Percentiles rank a stretch among this genome's conserved stretches.
phyloP scores from a whole-genome alignment of 2,888 invertebrate species.

The Lasioglossum zephyrum region DNA sequence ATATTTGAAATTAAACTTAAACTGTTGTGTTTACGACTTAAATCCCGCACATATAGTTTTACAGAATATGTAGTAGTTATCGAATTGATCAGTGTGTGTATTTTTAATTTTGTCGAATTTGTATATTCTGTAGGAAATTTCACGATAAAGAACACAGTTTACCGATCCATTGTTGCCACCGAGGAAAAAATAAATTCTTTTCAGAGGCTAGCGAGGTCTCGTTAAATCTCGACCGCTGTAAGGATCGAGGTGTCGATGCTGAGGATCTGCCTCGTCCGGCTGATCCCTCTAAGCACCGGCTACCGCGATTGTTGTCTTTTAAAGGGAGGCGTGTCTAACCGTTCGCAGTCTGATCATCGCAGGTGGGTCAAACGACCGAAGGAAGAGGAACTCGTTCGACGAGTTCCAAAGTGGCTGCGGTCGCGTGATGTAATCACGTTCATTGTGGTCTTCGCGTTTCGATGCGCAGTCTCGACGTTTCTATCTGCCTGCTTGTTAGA shows the following conservation, averaged over 20 bases:
- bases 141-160: too few relatives aligned
- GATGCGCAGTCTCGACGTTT: constrained; percentile 44
- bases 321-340: constrained; percentile 62
- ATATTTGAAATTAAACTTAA: too few relatives aligned
- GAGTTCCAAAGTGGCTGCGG: constrained; percentile 73
- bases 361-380: constrained; percentile 68
- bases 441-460: constrained; percentile 63
- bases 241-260: constrained; percentile 22
- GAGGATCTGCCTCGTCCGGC: constrained; percentile 19
- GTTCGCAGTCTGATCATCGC: constrained; percentile 59
- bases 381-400: constrained; percentile 71
- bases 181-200: background rate
- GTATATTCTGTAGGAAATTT: too few relatives aligned
- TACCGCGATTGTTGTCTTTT: constrained; percentile 64
- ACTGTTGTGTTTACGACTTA: too few relatives aligned
- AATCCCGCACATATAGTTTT: too few relatives aligned
- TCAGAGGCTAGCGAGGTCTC: background rate
- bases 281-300: constrained; percentile 46
- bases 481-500: constrained; percentile 15
- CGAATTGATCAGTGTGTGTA: background rate
- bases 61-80: background rate
- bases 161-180: too few relatives aligned
- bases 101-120: background rate
- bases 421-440: constrained; percentile 71
- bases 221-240: background rate